Evolutionary conservation across 2,797 vertebrate species (phyloP).

Genomic region (Arremon aurantiirostris): DNA sequence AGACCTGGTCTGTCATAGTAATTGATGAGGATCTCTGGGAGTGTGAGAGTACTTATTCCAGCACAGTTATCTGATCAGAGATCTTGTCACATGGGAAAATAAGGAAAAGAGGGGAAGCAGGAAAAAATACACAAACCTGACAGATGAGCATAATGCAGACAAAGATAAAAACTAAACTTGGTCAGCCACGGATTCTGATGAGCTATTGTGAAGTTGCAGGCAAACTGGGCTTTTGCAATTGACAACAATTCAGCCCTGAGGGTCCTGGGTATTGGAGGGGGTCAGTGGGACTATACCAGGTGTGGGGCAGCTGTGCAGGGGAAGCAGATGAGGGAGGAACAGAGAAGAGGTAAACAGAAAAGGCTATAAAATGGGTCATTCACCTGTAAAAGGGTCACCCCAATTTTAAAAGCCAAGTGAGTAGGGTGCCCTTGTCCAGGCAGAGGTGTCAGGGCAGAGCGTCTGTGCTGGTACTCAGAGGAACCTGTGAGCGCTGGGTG

Average conservation of each 20-base stretch:
- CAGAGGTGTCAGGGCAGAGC: not conserved
- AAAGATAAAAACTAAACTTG: not conserved
- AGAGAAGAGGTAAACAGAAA: not conserved
- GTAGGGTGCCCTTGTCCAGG: fast-evolving
- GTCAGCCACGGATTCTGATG: not conserved
- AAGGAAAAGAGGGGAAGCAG: not conserved
- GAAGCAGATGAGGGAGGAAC: not conserved
- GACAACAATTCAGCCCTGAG: not conserved
- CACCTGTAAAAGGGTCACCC: not conserved
- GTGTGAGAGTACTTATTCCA: not conserved
- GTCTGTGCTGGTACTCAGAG: not conserved
- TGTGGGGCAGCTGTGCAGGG: not conserved
- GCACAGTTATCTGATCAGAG: not conserved
- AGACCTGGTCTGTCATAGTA: not conserved
- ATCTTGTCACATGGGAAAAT: not conserved
- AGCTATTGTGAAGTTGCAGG: fast-evolving
- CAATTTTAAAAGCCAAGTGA: not conserved
- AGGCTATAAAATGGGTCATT: not conserved
- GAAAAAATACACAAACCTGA: not conserved
- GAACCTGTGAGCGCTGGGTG: fast-evolving
- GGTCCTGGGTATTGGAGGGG: not conserved
- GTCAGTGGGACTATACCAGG: not conserved
- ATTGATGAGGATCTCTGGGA: not conserved
- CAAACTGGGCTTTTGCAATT: not conserved
- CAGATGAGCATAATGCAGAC: not conserved